Evolutionary conservation across 92 coral and sea anemone genomes (phyloP).

Genomic region (Montipora capitata): DNA sequence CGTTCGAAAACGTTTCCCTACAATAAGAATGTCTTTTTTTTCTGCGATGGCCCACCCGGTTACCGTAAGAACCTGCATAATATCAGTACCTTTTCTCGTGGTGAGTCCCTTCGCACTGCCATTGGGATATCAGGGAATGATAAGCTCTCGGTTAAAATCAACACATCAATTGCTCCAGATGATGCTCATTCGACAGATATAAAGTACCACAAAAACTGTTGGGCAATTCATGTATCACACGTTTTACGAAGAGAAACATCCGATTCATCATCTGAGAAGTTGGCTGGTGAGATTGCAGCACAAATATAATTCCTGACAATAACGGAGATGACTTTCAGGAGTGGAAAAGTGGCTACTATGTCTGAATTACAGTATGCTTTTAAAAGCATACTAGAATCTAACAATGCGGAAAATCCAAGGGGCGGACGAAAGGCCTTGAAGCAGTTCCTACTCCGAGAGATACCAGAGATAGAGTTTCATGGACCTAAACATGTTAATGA

Average conservation of each 20-base stretch:
- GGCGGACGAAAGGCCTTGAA: too few species aligned
- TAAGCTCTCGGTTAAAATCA: constrained; percentile 69
- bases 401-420: too few species aligned
- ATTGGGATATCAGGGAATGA: constrained; percentile 55
- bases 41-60: constrained; percentile 68
- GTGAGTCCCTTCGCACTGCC: constrained; percentile 70
- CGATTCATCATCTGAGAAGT: too few species aligned
- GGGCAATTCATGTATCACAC: constrained; percentile 68
- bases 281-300: too few species aligned
- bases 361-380: constrained; percentile 31
- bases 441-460: too few species aligned
- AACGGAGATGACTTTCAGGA: constrained; percentile 23
- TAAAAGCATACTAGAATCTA: too few species aligned
- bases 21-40: constrained; percentile 72
- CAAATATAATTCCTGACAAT: not conserved
- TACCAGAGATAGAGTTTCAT: too few species aligned
- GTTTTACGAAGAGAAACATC: constrained; percentile 50
- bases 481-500: too few species aligned
- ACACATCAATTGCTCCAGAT: constrained; percentile 53
- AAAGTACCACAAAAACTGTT: constrained; percentile 56
- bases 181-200: constrained; percentile 82
- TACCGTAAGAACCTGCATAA: constrained; percentile 60
- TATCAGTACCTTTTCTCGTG: constrained; percentile 62
- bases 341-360: constrained; percentile 43
- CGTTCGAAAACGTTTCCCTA: constrained; percentile 77